Percentiles rank a stretch among this genome's conserved stretches.
These are phyloP conservation scores for Circaetus gallicus DNA, from an alignment of 2,113 vertebrate species.

Conservation along the genomic window DNA sequence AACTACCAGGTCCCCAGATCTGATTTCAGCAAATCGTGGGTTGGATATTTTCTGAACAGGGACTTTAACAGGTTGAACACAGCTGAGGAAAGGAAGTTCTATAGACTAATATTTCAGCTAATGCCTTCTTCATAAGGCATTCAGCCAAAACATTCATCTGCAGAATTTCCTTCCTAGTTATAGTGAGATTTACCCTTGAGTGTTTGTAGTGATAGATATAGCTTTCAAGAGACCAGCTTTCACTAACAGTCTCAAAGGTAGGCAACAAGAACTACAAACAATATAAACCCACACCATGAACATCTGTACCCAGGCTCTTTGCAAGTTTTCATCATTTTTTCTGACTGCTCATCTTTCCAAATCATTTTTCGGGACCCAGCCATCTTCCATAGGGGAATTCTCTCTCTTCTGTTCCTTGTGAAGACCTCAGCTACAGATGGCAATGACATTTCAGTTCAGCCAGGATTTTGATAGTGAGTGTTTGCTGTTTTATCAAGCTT, in stretches of 20 bases:
- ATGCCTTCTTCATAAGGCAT: slow-evolving; percentile 29
- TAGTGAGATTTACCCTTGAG: slow-evolving; percentile 8
- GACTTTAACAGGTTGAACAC: slow-evolving; percentile 1
- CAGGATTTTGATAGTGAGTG: neutral
- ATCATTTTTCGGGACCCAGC: neutral
- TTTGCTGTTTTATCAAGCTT: neutral
- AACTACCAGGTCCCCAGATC: neutral
- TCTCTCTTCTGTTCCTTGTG: neutral
- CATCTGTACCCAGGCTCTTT: neutral
- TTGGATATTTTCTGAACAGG: slow-evolving; percentile 3
- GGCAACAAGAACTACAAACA: neutral
- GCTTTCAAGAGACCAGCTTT: slow-evolving; percentile 15
- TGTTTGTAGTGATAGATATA: slow-evolving; percentile 19
- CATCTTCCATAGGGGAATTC: neutral
- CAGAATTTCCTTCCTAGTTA: slow-evolving; percentile 49
- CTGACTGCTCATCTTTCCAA: slow-evolving; percentile 1
- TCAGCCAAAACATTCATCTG: slow-evolving; percentile 42
- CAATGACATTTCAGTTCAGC: slow-evolving; percentile 1
- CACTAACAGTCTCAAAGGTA: slow-evolving; percentile 27
- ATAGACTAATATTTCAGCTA: slow-evolving; percentile 45
- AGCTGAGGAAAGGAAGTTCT: slow-evolving; percentile 29
- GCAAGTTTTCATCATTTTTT: neutral
- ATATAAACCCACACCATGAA: neutral
- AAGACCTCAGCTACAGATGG: neutral
- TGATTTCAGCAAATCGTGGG: neutral